These are phyloP conservation scores for Cosmia trapezina DNA, from an alignment of 2,888 invertebrate species.

Conservation along the genomic window DNA sequence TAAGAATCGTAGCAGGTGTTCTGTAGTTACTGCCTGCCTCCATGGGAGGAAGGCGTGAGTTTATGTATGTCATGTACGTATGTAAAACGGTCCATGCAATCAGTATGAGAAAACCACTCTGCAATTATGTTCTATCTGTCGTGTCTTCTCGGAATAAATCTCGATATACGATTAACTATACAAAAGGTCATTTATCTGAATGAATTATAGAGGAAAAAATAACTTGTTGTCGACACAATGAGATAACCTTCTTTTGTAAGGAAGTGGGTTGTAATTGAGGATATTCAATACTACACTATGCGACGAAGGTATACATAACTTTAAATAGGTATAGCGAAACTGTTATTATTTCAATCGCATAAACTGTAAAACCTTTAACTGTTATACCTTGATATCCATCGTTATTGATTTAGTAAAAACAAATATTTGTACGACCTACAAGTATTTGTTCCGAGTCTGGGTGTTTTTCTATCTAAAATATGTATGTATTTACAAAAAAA, in stretches of 20 bases:
- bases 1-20: no score
- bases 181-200: slow-evolving; percentile 34
- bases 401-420: slow-evolving; percentile 4
- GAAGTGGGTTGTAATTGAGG: slow-evolving; percentile 33
- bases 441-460: no score
- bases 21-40: no score
- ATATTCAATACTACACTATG: slow-evolving; percentile 5
- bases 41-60: no score
- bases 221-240: slow-evolving; percentile 17
- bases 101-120: background rate
- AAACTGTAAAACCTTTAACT: background rate
- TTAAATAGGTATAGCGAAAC: slow-evolving; percentile 1
- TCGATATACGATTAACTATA: slow-evolving; percentile 25
- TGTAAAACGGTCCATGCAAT: background rate
- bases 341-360: slow-evolving; percentile 25
- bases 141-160: slow-evolving; percentile 30
- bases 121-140: background rate
- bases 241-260: slow-evolving; percentile 50
- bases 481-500: no score
- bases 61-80: no score
- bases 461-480: no score
- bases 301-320: slow-evolving; percentile 7
- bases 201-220: slow-evolving; percentile 46
- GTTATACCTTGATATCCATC: background rate
- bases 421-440: no score